phyloP scores from a whole-genome alignment of 2,797 vertebrate species.

The Notolepis coatsorum region DNA sequence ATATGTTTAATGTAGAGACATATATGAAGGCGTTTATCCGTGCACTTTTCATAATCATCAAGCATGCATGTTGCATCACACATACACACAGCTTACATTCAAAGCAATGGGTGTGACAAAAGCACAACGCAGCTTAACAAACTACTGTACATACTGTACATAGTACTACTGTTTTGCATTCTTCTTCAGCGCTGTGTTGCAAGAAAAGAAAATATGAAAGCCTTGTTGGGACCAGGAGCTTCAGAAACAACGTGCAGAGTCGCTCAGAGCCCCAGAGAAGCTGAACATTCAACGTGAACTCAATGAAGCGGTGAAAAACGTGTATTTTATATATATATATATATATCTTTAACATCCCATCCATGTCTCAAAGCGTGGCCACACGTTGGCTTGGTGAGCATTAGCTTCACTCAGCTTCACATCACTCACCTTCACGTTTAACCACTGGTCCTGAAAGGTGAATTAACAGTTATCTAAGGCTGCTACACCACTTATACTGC shows the following conservation, averaged over 20 bases:
- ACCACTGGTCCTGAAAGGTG: slow-evolving; percentile 78
- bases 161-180: too few relatives aligned
- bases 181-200: slow-evolving; percentile 28
- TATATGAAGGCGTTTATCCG: too few relatives aligned
- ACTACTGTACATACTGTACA: neutral
- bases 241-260: slow-evolving; percentile 65
- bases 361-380: slow-evolving; percentile 42
- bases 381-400: slow-evolving; percentile 42
- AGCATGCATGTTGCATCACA: slow-evolving; percentile 2
- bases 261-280: slow-evolving; percentile 38
- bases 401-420: slow-evolving; percentile 9
- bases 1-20: too few relatives aligned
- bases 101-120: neutral
- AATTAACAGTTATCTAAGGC: slow-evolving; percentile 67
- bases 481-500: neutral
- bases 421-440: slow-evolving; percentile 78
- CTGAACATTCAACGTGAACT: slow-evolving; percentile 7
- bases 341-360: slow-evolving; percentile 23
- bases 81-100: neutral
- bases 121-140: slow-evolving; percentile 1
- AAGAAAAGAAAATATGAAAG: slow-evolving; percentile 3
- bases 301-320: slow-evolving; percentile 2
- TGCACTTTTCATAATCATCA: too few relatives aligned
- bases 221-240: slow-evolving; percentile 4
- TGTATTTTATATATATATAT: too few relatives aligned